Base-by-base conservation (phyloP, 2,797 vertebrate genomes). In the Xenopus petersii region DNA sequence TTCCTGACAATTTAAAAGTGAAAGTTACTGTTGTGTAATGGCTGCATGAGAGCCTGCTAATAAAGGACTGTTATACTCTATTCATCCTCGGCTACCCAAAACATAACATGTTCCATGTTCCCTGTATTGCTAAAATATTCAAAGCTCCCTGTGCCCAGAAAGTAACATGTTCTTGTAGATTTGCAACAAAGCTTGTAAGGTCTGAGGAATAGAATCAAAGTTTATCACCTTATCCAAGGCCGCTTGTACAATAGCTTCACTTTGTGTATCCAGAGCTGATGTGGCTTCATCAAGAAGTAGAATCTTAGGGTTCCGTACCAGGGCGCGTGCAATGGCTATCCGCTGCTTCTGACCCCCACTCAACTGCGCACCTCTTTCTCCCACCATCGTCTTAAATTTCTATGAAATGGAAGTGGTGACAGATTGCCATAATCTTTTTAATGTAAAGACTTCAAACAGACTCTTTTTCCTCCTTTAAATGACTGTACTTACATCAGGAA, bases 341-440 rank as follows among this genome's bases (percentile, higher is more conserved):
- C 90, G 85, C 56, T 94, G 92, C 77, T 93, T 93, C 81, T 94
- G 91, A 15, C 91, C 92, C 66, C 91, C 91, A 13, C 92, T 93
- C 67, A 94, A 85, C 49, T 92, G 90, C 80, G 88, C 84, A 10
- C 91, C 92, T 75, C 90, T 88, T 78, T 92, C 89, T 4, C 91
- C 91, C 7, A 94, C 93, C 78, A 91, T 67, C 0, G 91, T 93
- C 75, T 94, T 87, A 77, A 92, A 90, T 84, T 87, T 89, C 91
- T 94, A 80, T 69, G 60, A 65, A 78, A 71, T 51, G 26, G 12
- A 62, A 8, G 17, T 15, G 12, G 11, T 2, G 10, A 56, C 2
- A 56, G 6, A 51, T 15, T 51, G 2, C 2, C 6, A 12, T 13
- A 10, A 12, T 51, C 11, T 4, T 51, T 51, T 42, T 9, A 42